Evolutionary conservation across 2,888 invertebrate genomes (phyloP).

Genomic region (Pandemis heparana): DNA sequence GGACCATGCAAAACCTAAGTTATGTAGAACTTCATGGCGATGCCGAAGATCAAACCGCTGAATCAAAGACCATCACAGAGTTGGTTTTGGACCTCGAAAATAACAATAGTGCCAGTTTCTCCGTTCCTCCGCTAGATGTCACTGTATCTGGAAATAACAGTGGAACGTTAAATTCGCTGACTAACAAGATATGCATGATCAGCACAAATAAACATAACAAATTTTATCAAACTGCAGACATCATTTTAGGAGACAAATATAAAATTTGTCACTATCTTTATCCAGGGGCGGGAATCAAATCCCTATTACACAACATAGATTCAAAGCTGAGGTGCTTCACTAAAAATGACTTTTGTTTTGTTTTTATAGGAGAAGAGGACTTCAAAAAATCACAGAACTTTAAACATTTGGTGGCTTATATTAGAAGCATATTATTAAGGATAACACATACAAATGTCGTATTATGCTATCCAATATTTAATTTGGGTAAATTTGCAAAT

Average conservation of each 20-base stretch:
- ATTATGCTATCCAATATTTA: not conserved
- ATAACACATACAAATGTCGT: conserved; percentile 1
- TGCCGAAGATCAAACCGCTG: too few relatives aligned
- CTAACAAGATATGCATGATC: not conserved
- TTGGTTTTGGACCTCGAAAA: too few relatives aligned
- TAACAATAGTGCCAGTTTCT: too few relatives aligned
- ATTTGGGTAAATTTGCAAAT: not conserved
- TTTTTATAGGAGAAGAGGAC: conserved; percentile 2
- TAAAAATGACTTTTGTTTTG: conserved; percentile 1
- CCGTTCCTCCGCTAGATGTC: too few relatives aligned
- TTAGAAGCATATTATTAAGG: not conserved
- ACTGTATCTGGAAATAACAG: too few relatives aligned
- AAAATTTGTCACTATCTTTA: not conserved
- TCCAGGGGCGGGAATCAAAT: not conserved
- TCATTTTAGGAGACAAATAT: not conserved
- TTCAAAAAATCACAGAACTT: conserved; percentile 12
- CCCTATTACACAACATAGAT: not conserved
- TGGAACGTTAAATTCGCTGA: too few relatives aligned
- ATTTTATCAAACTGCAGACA: too few relatives aligned
- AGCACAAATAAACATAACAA: conserved; percentile 2
- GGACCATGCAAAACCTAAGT: too few relatives aligned
- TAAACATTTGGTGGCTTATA: not conserved
- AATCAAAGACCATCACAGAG: too few relatives aligned
- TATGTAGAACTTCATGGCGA: too few relatives aligned
- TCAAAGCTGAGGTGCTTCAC: not conserved